Conservation (phyloP, 2,888 invertebrate species). For the Clepsis dumicolana region DNA sequence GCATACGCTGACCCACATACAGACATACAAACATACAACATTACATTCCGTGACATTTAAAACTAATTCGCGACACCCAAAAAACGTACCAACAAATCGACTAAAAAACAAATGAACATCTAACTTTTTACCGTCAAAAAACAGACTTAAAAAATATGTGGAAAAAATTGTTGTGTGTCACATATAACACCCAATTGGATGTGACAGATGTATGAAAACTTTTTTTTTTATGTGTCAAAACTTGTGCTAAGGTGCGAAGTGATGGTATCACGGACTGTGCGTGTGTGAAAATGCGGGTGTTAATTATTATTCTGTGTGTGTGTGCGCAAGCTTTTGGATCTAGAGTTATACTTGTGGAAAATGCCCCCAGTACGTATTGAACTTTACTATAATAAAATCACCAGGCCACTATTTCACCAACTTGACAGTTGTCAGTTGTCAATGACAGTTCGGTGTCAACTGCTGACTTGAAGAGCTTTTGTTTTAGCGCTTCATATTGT, state of each 20-base stretch:
- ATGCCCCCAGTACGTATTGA: slow-evolving; percentile 78
- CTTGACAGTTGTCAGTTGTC: too few species aligned
- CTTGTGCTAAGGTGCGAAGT: slow-evolving; percentile 44
- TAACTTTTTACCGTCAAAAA: neutral
- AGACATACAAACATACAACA: slow-evolving; percentile 48
- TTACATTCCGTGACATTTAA: slow-evolving; percentile 11
- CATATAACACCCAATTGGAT: too few species aligned
- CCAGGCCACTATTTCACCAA: too few species aligned
- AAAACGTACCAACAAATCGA: too few species aligned
- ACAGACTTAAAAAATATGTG: too few species aligned
- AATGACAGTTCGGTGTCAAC: too few species aligned
- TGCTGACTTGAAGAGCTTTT: too few species aligned
- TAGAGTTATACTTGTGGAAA: slow-evolving; percentile 79
- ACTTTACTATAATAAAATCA: too few species aligned
- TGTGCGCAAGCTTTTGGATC: slow-evolving; percentile 66
- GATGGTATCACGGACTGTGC: slow-evolving; percentile 59
- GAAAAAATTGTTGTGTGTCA: too few species aligned
- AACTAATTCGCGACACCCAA: neutral
- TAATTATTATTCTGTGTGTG: slow-evolving; percentile 63
- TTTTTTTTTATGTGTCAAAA: slow-evolving; percentile 45
- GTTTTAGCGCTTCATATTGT: too few species aligned
- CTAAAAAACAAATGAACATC: neutral
- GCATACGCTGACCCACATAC: slow-evolving; percentile 72
- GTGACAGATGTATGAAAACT: neutral
- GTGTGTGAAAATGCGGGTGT: slow-evolving; percentile 74